phyloP scores from a whole-genome alignment of 2,888 invertebrate species.

The Meiosimyza platycephala region DNA sequence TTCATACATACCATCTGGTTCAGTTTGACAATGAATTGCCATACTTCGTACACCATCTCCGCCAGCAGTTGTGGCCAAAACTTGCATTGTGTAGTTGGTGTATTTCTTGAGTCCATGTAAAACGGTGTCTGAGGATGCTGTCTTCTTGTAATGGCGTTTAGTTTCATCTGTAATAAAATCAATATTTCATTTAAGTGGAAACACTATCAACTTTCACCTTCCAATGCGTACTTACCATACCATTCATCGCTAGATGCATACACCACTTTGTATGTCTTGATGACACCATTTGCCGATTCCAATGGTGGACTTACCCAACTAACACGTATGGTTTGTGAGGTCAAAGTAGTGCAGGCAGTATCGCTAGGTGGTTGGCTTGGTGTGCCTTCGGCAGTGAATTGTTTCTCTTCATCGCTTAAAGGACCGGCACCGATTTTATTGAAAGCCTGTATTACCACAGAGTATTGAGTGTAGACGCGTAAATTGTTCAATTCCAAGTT shows the following conservation, averaged over 20 bases:
- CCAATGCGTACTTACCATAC: slow-evolving; percentile 80
- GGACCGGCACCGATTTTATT: slow-evolving; percentile 95
- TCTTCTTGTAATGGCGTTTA: slow-evolving; percentile 90
- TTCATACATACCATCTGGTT: slow-evolving; percentile 84
- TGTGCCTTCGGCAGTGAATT: slow-evolving; percentile 94
- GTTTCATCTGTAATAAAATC: slow-evolving; percentile 77
- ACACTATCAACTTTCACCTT: not conserved
- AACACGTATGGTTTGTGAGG: slow-evolving; percentile 93
- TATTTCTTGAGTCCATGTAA: slow-evolving; percentile 93
- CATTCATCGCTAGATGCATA: slow-evolving; percentile 92
- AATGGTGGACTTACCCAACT: slow-evolving; percentile 95
- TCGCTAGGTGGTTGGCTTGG: slow-evolving; percentile 93
- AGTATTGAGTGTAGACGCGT: slow-evolving; percentile 94
- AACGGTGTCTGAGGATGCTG: slow-evolving; percentile 91
- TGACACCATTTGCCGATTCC: slow-evolving; percentile 91
- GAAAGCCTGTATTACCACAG: slow-evolving; percentile 95
- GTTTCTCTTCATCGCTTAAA: slow-evolving; percentile 86
- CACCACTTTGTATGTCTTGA: slow-evolving; percentile 95
- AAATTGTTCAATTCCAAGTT: slow-evolving; percentile 83
- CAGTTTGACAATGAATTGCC: slow-evolving; percentile 90
- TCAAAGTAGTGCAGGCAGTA: slow-evolving; percentile 90
- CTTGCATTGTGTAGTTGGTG: slow-evolving; percentile 97
- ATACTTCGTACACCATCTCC: slow-evolving; percentile 88
- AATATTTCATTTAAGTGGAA: not conserved
- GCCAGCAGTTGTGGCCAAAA: slow-evolving; percentile 92